Conservation (phyloP, 2,888 invertebrate genomes). For the Thelaira solivaga region DNA sequence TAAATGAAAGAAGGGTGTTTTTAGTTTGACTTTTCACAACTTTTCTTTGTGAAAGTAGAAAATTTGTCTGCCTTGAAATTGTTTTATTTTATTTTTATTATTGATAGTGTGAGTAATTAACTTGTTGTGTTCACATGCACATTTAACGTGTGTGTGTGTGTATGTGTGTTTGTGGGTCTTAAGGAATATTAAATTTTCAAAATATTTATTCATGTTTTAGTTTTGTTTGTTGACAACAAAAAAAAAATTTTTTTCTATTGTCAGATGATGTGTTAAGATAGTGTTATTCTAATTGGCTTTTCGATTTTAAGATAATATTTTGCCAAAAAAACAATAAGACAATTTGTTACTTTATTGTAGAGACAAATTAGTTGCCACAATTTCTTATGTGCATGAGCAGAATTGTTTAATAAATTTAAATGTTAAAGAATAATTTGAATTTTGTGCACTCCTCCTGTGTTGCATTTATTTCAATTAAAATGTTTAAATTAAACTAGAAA, state of each 20-base stretch:
- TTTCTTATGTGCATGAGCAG: no score
- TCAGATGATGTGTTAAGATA: conserved; percentile 64
- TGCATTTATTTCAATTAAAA: no score
- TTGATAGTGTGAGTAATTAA: conserved; percentile 55
- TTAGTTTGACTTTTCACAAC: conserved; percentile 52
- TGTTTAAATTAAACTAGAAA: no score
- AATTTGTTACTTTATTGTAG: conserved; percentile 41
- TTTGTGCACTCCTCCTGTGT: no score
- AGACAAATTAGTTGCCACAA: conserved; percentile 41
- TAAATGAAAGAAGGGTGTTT: conserved; percentile 14
- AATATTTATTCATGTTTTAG: conserved; percentile 47
- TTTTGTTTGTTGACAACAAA: conserved; percentile 31
- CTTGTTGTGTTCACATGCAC: conserved; percentile 26
- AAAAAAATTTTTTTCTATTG: conserved; percentile 61
- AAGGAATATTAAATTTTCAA: conserved; percentile 35
- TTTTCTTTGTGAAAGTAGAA: conserved; percentile 24
- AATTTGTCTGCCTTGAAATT: not conserved
- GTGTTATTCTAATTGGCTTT: conserved; percentile 63
- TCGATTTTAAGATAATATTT: conserved; percentile 59
- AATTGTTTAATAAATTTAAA: no score
- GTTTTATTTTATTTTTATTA: not conserved
- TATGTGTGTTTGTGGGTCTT: not conserved
- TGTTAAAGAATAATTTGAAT: no score
- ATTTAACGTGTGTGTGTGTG: not conserved
- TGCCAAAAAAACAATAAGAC: conserved; percentile 8